Evolutionary conservation across 2,113 vertebrate genomes (phyloP).

Genomic region (Notarius quadriscutis): DNA sequence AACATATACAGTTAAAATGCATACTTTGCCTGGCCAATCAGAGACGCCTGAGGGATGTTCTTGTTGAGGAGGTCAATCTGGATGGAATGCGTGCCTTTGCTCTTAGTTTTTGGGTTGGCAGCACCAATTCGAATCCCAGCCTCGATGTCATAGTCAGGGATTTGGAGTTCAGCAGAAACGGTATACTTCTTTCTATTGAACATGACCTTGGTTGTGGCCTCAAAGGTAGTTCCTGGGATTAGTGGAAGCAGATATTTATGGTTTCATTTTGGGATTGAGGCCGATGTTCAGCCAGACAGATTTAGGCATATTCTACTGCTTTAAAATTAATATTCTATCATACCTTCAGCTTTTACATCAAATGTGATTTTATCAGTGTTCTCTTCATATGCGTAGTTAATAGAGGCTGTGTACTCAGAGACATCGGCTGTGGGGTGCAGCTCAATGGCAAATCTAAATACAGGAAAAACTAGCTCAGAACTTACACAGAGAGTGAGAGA

Average conservation of each 20-base stretch:
- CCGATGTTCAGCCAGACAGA: no score
- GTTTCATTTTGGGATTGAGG: background rate
- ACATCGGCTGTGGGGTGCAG: constrained; percentile 81
- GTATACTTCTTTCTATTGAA: constrained; percentile 78
- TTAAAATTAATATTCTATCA: constrained; percentile 18
- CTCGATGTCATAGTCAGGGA: constrained; percentile 80
- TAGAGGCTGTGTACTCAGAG: constrained; percentile 80
- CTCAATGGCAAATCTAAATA: constrained; percentile 76
- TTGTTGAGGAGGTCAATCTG: constrained; percentile 83
- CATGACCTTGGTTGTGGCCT: constrained; percentile 74
- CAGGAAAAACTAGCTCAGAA: background rate
- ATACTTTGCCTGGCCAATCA: constrained; percentile 84
- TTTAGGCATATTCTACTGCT: background rate
- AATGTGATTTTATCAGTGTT: constrained; percentile 79
- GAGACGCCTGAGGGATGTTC: constrained; percentile 78
- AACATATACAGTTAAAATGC: constrained; percentile 31
- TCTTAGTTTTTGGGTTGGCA: constrained; percentile 67
- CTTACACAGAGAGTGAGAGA: background rate
- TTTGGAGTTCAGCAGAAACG: constrained; percentile 78
- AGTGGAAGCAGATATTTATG: background rate
- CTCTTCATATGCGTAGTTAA: constrained; percentile 72
- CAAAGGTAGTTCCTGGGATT: constrained; percentile 73
- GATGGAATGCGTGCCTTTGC: constrained; percentile 74
- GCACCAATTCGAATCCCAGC: constrained; percentile 80
- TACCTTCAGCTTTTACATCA: constrained; percentile 82